Base-by-base conservation (phyloP, 2,888 invertebrate species). In the Thelaira solivaga region DNA sequence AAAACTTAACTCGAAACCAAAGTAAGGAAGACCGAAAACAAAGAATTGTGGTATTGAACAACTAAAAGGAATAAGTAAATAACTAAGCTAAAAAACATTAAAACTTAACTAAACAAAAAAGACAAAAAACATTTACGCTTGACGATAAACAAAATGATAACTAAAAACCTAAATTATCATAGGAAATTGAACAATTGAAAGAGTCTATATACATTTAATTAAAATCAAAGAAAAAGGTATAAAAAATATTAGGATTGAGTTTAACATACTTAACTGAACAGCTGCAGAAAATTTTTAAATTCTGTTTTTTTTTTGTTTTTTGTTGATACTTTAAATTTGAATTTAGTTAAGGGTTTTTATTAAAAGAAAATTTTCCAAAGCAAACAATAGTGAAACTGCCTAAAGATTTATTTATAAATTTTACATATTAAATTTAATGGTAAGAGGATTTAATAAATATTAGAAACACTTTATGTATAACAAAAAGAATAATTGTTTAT, bases 311-410 rank as follows among this genome's bases (percentile, higher is more conserved):
- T 24, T 34, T 53, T 3, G 7, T 36, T 36, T 36, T 59, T 59
- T 45, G 45, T 34, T 55, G 43, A 11, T 61, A 31, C 26, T 51
- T 43, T 62, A 47, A 34, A 34, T 22, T 67, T 65, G 1, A 22
- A 49, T 73, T 62, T 1, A 41, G 24, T 73, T 64, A 20, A 43
- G 39, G 7, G 39, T 43, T 59, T 26, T 16, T 26, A 5, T 45
- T 53, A 11, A 41, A 20, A 11, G 13, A 16, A 39, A 24, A 59
- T 64, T 78, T 74, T 74, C 74, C 74, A 78, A 53, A 65, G 22
- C 61, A 55, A 49, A 78, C 69, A 74, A 78, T 74, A 78, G 78
- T 64, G 65, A 78, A 78, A 78, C 78, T 78, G 78, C 78, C 78
- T 78, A 71, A 69, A 65, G 43, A 59, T 69, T 75, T 53, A 68